phyloP scores from a whole-genome alignment of 64 coral and sea anemone genomes.

The Catalaphyllia jardinei region DNA sequence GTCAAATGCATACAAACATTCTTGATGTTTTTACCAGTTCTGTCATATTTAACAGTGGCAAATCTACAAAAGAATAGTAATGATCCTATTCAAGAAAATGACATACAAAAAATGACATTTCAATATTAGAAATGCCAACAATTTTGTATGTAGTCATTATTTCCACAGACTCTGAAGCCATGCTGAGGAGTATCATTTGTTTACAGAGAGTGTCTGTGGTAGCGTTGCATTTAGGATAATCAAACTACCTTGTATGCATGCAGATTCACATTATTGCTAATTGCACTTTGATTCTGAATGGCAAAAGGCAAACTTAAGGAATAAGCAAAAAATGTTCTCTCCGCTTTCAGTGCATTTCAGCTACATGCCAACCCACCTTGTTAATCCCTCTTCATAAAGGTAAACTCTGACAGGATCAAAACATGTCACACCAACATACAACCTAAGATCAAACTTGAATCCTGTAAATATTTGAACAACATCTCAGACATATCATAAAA shows the following conservation, averaged over 20 bases:
- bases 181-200: no score
- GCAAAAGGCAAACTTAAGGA: no score
- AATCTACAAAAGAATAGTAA: constrained; percentile 54
- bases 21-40: constrained; percentile 74
- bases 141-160: no score
- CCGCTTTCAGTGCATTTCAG: background rate
- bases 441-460: constrained; percentile 92
- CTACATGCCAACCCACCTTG: constrained; percentile 59
- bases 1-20: constrained; percentile 98
- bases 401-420: constrained; percentile 94
- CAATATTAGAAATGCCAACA: background rate
- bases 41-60: constrained; percentile 97
- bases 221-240: no score
- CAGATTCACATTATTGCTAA: no score
- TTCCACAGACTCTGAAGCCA: no score
- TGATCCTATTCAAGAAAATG: no score
- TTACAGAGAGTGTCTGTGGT: no score
- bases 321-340: no score
- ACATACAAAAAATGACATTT: background rate
- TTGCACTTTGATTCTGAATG: no score
- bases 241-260: no score
- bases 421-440: constrained; percentile 94
- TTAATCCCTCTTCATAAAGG: constrained; percentile 95
- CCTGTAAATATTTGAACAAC: constrained; percentile 52
- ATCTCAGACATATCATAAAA: background rate